Conservation (phyloP, 2,888 invertebrate genomes). For the Phaonia tiefii region DNA sequence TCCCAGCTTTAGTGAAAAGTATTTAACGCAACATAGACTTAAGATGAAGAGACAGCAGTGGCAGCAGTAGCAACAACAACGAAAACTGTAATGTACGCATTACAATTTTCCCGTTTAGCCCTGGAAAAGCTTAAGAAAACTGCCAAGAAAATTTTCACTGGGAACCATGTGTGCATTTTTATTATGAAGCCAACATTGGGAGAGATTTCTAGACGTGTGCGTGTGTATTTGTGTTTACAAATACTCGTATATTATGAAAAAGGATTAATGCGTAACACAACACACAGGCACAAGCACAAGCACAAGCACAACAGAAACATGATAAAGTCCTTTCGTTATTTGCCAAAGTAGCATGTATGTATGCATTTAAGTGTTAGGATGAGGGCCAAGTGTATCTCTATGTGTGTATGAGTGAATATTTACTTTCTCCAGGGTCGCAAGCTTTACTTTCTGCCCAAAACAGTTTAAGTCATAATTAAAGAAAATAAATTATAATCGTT, state of each 20-base stretch:
- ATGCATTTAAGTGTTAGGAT: constrained; percentile 1
- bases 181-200: constrained; percentile 46
- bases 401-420: constrained; percentile 39
- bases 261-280: constrained; percentile 67
- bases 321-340: constrained; percentile 59
- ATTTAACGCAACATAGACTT: constrained; percentile 47
- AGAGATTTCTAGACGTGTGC: neutral
- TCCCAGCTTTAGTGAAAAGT: constrained; percentile 42
- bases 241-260: constrained; percentile 69
- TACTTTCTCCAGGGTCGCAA: constrained; percentile 32
- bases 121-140: constrained; percentile 66
- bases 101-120: constrained; percentile 56
- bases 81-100: constrained; percentile 39
- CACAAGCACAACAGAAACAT: constrained; percentile 49
- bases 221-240: constrained; percentile 44
- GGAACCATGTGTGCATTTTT: constrained; percentile 68
- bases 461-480: constrained; percentile 67
- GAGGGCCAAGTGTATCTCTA: neutral
- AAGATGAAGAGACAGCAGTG: constrained; percentile 42
- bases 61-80: neutral
- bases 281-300: too few species aligned
- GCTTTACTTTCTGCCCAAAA: constrained; percentile 44
- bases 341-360: constrained; percentile 23
- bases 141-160: constrained; percentile 60
- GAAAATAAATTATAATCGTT: constrained; percentile 68